These are phyloP conservation scores for Lophius piscatorius DNA, from an alignment of 2,113 vertebrate genomes.

Conservation along the genomic window DNA sequence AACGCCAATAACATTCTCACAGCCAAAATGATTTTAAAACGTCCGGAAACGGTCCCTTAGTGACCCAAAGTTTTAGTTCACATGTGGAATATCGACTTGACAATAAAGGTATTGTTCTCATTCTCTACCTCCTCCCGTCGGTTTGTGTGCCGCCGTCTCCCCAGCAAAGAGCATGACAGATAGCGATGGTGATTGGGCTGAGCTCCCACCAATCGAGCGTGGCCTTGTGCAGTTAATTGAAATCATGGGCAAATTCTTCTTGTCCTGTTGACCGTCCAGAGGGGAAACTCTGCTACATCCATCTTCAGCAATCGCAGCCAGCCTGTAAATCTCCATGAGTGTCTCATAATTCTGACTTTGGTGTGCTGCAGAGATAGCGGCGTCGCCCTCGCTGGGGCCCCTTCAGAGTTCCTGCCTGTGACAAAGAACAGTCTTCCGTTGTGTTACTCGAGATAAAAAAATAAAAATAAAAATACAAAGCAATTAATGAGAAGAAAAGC, in stretches of 20 bases:
- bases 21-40: no score
- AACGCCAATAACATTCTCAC: no score
- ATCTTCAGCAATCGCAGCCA: conserved; percentile 49
- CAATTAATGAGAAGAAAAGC: neutral
- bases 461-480: neutral
- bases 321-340: conserved; percentile 61
- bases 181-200: conserved; percentile 67
- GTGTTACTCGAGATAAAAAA: conserved; percentile 14
- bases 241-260: conserved; percentile 76
- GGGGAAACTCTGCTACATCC: conserved; percentile 55
- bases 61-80: no score
- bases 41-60: no score
- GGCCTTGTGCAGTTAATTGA: conserved; percentile 77
- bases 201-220: conserved; percentile 73
- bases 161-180: conserved; percentile 65
- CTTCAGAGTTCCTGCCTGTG: conserved; percentile 13
- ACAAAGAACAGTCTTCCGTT: conserved; percentile 5
- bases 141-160: conserved; percentile 31
- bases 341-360: conserved; percentile 32
- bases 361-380: conserved; percentile 10
- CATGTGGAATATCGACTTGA: no score
- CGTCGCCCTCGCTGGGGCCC: neutral
- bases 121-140: conserved; percentile 7
- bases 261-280: conserved; percentile 65
- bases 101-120: conserved; percentile 24